Conservation (phyloP, 2,888 invertebrate species). For the Caenorhabditis uteleia region DNA sequence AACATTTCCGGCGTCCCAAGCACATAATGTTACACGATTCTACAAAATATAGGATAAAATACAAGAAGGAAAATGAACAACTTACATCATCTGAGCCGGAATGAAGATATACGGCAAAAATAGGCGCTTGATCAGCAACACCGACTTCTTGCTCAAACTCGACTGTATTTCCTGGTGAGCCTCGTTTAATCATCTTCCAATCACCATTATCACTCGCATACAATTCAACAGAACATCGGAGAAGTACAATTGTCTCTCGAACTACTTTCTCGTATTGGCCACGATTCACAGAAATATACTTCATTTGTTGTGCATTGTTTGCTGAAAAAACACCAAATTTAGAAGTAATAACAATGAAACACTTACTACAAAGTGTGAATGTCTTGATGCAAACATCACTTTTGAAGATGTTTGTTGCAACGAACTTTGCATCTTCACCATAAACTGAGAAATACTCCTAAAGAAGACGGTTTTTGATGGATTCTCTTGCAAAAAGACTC, state of each 20-base stretch:
- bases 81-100: conserved; percentile 44
- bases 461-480: neutral
- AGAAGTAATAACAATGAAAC: neutral
- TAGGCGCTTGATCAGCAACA: conserved; percentile 43
- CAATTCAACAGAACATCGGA: conserved; percentile 54
- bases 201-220: conserved; percentile 42
- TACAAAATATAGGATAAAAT: conserved; percentile 22
- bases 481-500: conserved; percentile 4
- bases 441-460: conserved; percentile 57
- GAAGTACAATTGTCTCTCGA: conserved; percentile 41
- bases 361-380: conserved; percentile 29
- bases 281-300: conserved; percentile 46
- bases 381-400: conserved; percentile 56
- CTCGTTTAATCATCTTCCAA: conserved; percentile 50
- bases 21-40: conserved; percentile 48
- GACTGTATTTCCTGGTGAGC: conserved; percentile 52
- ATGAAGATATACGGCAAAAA: conserved; percentile 46
- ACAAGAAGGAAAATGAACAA: conserved; percentile 3
- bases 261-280: conserved; percentile 55
- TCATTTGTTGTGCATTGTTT: conserved; percentile 32
- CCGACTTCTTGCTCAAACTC: conserved; percentile 60
- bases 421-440: conserved; percentile 56
- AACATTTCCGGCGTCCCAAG: conserved; percentile 53
- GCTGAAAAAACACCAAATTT: conserved; percentile 12
- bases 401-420: conserved; percentile 59